Evolutionary conservation across 1,140 invertebrate genomes (phyloP).

Genomic region (Babylonia areolata): DNA sequence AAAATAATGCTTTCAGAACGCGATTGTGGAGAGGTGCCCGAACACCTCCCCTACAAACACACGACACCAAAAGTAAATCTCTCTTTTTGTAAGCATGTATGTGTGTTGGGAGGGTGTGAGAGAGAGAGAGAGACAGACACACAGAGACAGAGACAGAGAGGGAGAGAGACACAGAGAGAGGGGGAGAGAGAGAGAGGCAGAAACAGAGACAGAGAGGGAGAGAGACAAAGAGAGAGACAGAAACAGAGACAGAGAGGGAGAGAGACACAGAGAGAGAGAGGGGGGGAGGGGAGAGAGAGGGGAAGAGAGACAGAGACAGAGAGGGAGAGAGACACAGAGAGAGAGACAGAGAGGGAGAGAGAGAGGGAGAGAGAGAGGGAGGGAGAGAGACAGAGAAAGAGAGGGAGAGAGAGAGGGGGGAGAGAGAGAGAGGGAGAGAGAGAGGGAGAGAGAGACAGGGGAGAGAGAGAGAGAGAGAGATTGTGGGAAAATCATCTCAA

Average conservation of each 20-base stretch:
- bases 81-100: too few species aligned
- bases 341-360: neutral
- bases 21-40: too few species aligned
- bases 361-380: neutral
- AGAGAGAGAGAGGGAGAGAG: neutral
- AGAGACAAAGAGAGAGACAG: neutral
- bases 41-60: too few species aligned
- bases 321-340: neutral
- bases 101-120: too few species aligned
- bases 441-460: neutral
- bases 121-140: neutral
- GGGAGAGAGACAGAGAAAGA: neutral
- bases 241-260: neutral
- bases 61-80: too few species aligned
- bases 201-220: too few species aligned
- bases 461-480: neutral
- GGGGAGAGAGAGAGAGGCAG: neutral
- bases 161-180: neutral
- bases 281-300: too few species aligned
- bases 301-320: neutral
- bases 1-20: too few species aligned
- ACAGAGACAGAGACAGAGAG: neutral
- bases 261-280: too few species aligned
- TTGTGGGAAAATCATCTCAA: too few species aligned
- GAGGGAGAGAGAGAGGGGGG: neutral